These are phyloP conservation scores for Sphecodes monilicornis DNA, from an alignment of 2,888 invertebrate species.

Conservation along the genomic window DNA sequence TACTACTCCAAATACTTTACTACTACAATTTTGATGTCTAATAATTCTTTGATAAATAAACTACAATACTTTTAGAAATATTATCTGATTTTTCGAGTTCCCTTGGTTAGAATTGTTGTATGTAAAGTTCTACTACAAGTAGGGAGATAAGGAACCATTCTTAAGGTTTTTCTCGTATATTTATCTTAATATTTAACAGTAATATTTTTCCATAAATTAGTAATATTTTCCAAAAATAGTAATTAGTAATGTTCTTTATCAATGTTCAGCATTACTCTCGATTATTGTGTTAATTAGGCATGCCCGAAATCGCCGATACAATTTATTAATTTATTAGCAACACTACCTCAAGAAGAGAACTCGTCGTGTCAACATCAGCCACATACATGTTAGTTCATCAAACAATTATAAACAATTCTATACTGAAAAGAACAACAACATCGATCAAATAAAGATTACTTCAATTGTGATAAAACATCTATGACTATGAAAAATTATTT, in stretches of 20 bases:
- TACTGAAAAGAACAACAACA: neutral
- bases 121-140: too few relatives aligned
- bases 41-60: neutral
- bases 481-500: neutral
- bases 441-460: neutral
- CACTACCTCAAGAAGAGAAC: neutral
- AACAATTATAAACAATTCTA: neutral
- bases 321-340: neutral
- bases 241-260: neutral
- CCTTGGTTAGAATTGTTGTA: neutral
- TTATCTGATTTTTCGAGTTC: neutral
- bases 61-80: neutral
- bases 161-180: neutral
- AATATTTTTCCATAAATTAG: neutral
- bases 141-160: neutral
- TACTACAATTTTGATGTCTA: neutral
- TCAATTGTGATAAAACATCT: neutral
- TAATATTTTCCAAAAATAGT: too few relatives aligned
- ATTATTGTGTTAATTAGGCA: neutral
- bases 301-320: neutral
- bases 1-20: neutral
- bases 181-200: neutral
- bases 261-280: neutral
- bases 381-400: neutral
- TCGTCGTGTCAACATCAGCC: neutral